Conservation (phyloP, 2,113 vertebrate genomes). For the Phodopus roborovskii region DNA sequence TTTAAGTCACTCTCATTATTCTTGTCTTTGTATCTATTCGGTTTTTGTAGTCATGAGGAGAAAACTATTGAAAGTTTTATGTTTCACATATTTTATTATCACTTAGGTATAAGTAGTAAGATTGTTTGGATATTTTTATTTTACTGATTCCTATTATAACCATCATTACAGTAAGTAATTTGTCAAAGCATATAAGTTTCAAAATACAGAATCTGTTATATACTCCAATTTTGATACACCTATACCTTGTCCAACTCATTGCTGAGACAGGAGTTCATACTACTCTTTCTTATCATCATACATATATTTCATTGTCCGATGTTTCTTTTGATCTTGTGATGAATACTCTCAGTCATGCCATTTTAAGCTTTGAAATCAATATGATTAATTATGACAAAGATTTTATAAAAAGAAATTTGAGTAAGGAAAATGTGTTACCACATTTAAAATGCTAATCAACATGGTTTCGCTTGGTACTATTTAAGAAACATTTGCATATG, state of each 20-base stretch:
- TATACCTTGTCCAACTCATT: background rate
- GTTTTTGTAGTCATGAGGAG: background rate
- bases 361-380: background rate
- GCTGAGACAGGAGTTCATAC: fast-evolving
- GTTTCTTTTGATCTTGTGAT: background rate
- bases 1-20: background rate
- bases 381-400: background rate
- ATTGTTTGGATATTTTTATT: background rate
- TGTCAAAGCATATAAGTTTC: background rate
- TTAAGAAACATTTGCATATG: background rate
- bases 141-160: no score
- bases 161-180: background rate
- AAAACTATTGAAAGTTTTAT: background rate
- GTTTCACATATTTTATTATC: background rate
- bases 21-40: background rate
- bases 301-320: background rate
- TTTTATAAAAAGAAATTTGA: background rate
- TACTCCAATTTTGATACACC: background rate
- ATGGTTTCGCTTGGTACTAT: background rate
- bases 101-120: background rate
- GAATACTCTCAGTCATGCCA: background rate
- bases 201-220: background rate
- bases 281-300: background rate
- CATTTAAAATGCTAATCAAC: background rate
- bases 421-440: background rate